Conservation (phyloP, 2,113 vertebrate species). For the Tretioscincus oriximinensis region DNA sequence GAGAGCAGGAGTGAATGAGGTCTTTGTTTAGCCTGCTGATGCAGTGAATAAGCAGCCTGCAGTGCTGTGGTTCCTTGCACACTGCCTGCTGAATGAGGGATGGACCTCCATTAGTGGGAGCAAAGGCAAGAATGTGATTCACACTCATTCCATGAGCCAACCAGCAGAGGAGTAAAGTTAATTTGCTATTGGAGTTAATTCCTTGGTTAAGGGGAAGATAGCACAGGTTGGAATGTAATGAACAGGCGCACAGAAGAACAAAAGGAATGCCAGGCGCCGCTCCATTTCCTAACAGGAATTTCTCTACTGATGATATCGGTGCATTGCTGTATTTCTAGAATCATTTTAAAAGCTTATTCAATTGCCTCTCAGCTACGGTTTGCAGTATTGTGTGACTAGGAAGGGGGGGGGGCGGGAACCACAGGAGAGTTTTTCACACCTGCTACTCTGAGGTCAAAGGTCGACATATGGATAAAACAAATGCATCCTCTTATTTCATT, state of each 20-base stretch:
- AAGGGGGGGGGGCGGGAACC: background rate
- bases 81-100: constrained; percentile 7
- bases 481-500: background rate
- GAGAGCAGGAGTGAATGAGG: constrained; percentile 39
- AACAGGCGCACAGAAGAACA: background rate
- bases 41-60: constrained; percentile 62
- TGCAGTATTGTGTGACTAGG: rapidly evolving
- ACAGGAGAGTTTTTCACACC: rapidly evolving
- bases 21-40: constrained; percentile 49
- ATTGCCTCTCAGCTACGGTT: background rate
- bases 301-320: rapidly evolving
- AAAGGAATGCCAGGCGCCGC: rapidly evolving
- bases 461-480: rapidly evolving
- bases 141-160: constrained; percentile 14
- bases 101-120: constrained; percentile 3
- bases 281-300: rapidly evolving
- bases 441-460: background rate
- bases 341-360: background rate
- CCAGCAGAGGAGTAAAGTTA: constrained; percentile 42
- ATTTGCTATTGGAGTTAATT: constrained; percentile 57
- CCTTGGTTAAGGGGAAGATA: constrained; percentile 40
- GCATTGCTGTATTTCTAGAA: background rate
- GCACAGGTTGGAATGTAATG: background rate
- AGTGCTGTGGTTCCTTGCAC: constrained; percentile 46
- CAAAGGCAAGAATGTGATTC: constrained; percentile 37